A percentile compares a stretch with the other conserved stretches of the same genome.
These are phyloP conservation scores for Diachasma alloeum DNA, from an alignment of 1,140 invertebrate species.

Conservation along the genomic window DNA sequence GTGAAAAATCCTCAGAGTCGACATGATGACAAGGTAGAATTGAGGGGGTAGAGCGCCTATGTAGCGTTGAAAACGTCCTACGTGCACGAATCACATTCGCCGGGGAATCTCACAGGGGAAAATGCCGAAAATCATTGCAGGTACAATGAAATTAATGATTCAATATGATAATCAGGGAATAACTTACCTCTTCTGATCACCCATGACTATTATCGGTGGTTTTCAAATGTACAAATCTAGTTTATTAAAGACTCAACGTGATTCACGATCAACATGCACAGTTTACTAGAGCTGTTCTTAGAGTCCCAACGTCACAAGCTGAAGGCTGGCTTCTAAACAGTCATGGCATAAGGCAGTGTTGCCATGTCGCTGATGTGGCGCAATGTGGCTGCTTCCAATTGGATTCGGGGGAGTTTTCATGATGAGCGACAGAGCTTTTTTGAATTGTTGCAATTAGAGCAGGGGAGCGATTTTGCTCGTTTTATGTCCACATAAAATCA, in stretches of 20 bases:
- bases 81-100: constrained; percentile 19
- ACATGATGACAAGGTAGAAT: constrained; percentile 66
- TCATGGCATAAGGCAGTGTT: constrained; percentile 3
- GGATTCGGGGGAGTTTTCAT: too few species aligned
- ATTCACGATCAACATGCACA: background rate
- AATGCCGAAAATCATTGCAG: constrained; percentile 11
- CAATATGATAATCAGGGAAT: background rate
- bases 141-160: background rate
- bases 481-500: too few species aligned
- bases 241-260: background rate
- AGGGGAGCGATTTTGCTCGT: too few species aligned
- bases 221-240: constrained; percentile 8
- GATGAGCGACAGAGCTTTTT: too few species aligned
- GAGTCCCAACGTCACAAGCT: background rate
- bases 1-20: constrained; percentile 40
- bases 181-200: constrained; percentile 57
- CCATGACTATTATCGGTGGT: constrained; percentile 41
- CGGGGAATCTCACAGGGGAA: background rate
- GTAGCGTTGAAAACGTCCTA: constrained; percentile 26
- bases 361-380: background rate
- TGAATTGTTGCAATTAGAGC: too few species aligned
- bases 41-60: constrained; percentile 44
- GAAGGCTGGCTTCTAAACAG: background rate
- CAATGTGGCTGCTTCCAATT: background rate
- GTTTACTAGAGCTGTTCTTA: background rate